Percentiles rank a stretch among this genome's conserved stretches.
Evolutionary conservation across 2,888 invertebrate species (phyloP).

Genomic region (Kuschelorhynchus macadamiae): DNA sequence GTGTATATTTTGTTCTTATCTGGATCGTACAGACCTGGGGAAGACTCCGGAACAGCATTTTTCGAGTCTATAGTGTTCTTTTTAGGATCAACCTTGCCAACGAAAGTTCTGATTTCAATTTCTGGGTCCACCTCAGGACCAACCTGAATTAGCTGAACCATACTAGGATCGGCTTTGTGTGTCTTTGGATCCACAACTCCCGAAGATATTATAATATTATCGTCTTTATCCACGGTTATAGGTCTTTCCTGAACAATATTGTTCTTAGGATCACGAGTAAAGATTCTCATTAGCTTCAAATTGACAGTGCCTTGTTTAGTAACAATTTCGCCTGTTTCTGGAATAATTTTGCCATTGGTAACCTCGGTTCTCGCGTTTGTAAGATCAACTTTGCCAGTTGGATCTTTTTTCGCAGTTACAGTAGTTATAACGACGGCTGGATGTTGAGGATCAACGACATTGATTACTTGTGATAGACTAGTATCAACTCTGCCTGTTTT

Average conservation of each 20-base stretch:
- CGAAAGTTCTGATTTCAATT: constrained; percentile 79
- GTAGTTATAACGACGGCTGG: constrained; percentile 66
- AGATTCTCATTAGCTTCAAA: constrained; percentile 65
- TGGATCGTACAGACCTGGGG: constrained; percentile 79
- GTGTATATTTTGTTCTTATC: constrained; percentile 81
- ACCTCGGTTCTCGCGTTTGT: constrained; percentile 68
- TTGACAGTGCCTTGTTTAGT: constrained; percentile 67
- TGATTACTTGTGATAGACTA: constrained; percentile 66
- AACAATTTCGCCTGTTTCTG: constrained; percentile 67
- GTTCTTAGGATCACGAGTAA: constrained; percentile 65
- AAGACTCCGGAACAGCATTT: constrained; percentile 77
- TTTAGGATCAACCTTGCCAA: constrained; percentile 79
- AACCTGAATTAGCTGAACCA: constrained; percentile 77
- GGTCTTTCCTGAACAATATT: constrained; percentile 63
- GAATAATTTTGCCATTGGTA: constrained; percentile 67
- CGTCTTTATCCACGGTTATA: constrained; percentile 68
- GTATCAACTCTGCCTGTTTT: constrained; percentile 68
- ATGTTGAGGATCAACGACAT: constrained; percentile 68
- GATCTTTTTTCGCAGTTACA: constrained; percentile 68
- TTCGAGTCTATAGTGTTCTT: constrained; percentile 80
- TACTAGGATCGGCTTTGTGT: constrained; percentile 74
- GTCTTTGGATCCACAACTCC: constrained; percentile 74
- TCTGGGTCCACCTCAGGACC: constrained; percentile 78
- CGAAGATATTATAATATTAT: constrained; percentile 63
- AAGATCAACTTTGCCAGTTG: constrained; percentile 74